Percentiles rank a stretch among this genome's conserved stretches.
Evolutionary conservation across 2,113 vertebrate species (phyloP).

Genomic region (Lynx canadensis): DNA sequence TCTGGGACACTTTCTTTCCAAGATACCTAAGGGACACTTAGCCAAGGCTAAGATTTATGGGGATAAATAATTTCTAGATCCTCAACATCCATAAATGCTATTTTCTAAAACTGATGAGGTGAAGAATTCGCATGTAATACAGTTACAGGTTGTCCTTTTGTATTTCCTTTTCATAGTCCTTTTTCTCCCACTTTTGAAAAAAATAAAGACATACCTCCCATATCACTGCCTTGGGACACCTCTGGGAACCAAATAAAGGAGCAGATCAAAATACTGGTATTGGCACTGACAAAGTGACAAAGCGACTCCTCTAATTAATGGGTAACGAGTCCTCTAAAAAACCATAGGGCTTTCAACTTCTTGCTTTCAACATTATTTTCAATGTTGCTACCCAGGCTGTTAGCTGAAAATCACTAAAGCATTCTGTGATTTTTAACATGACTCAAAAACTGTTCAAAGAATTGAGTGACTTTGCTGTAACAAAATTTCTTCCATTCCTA

Average conservation of each 20-base stretch:
- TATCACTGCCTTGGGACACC: not conserved
- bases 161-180: not conserved
- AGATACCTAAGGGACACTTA: not conserved
- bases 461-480: not conserved
- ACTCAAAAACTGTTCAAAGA: slow-evolving; percentile 1
- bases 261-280: not conserved
- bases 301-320: not conserved
- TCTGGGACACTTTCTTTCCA: not conserved
- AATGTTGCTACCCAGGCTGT: not conserved
- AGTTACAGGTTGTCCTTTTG: not conserved
- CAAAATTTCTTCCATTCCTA: not conserved
- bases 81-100: not conserved
- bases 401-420: not conserved
- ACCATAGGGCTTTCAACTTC: not conserved
- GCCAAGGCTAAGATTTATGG: not conserved
- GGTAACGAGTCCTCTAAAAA: not conserved
- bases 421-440: not conserved
- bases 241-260: slow-evolving; percentile 5
- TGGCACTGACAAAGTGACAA: not conserved
- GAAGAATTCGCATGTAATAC: not conserved
- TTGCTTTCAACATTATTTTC: not conserved
- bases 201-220: not conserved
- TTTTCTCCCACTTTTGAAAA: not conserved
- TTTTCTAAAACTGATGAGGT: not conserved
- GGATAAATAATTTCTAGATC: not conserved